Conservation (phyloP, 1,140 invertebrate species). For the Harpegnathos saltator region DNA sequence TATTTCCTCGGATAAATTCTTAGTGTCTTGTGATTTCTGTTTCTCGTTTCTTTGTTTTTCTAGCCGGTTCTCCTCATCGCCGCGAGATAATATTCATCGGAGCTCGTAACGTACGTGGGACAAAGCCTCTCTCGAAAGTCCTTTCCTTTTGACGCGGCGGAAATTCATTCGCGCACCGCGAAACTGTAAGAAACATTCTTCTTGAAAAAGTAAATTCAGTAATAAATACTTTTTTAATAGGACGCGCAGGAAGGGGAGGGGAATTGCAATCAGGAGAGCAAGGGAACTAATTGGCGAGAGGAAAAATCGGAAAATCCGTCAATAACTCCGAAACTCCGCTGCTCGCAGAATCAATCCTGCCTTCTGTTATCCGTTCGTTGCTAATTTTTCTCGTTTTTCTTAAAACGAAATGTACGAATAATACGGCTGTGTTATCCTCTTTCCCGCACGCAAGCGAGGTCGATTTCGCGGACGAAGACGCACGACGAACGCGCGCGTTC, state of each 20-base stretch:
- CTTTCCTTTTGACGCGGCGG: background rate
- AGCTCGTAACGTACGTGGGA: too few relatives aligned
- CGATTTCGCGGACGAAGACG: slow-evolving; percentile 31
- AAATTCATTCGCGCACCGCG: background rate
- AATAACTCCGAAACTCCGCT: too few relatives aligned
- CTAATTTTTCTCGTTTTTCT: background rate
- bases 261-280: too few relatives aligned
- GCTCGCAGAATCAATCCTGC: background rate
- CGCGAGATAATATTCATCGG: too few relatives aligned
- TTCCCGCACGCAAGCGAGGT: background rate
- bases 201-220: background rate
- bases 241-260: too few relatives aligned
- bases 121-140: too few relatives aligned
- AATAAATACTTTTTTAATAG: background rate
- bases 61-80: too few relatives aligned
- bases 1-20: background rate
- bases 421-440: slow-evolving; percentile 9
- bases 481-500: slow-evolving; percentile 23
- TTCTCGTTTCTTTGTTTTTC: too few relatives aligned
- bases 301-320: slow-evolving; percentile 1
- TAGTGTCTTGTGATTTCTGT: too few relatives aligned
- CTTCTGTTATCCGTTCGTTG: background rate
- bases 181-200: background rate
- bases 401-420: slow-evolving; percentile 38
- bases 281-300: background rate